Base-by-base conservation (phyloP, 1,140 invertebrate species). In the Trissolcus basalis region DNA sequence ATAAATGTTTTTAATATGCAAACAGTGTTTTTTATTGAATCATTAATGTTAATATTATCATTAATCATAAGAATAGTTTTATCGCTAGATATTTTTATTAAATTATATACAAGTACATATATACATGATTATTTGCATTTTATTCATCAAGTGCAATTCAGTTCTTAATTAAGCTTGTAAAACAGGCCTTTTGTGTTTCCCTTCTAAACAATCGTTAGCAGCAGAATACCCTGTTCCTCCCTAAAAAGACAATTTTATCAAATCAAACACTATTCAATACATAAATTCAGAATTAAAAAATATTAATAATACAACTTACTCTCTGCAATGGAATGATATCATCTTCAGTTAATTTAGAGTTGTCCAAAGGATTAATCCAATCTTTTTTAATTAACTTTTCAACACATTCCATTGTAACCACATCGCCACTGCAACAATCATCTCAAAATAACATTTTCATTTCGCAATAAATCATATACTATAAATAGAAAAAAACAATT, bases 321-420 rank as follows among this genome's bases (percentile, higher is more conserved):
- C 97, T 92, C 86, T 98, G 95, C 73, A 99, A 83, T 35, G 90
- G 90, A 84, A 99, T 98, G 12, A 99, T 97, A 85, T 99, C 98
- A 80, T 93, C 94, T 75, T 99, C 96, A 61, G 91, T 93, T n/a
- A 99, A 83, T 85, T 94, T 95, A 76, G 95, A 91, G 63, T 93
- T 93, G 64, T 95, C 97, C 0, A 98, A 90, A 0, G 98, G 98
- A 90, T 99, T 97, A 4, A 96, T 90, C 97, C 96, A 97, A 85
- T 99, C 98, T 83, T 97, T 98, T 81, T 96, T 96, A 47, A 99
- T 97, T 4, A 99, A 90, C 83, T 98, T 98, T 79, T 99, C 97
- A 6, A 98, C 92, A 90, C 97, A 99, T 84, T 98, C 97, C 91
- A 97, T 91, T 9, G 97, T 99, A 0, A 99, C 93, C 13, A 99